Evolutionary conservation across 1,140 invertebrate genomes (phyloP).

Genomic region (Drosophila sechellia): DNA sequence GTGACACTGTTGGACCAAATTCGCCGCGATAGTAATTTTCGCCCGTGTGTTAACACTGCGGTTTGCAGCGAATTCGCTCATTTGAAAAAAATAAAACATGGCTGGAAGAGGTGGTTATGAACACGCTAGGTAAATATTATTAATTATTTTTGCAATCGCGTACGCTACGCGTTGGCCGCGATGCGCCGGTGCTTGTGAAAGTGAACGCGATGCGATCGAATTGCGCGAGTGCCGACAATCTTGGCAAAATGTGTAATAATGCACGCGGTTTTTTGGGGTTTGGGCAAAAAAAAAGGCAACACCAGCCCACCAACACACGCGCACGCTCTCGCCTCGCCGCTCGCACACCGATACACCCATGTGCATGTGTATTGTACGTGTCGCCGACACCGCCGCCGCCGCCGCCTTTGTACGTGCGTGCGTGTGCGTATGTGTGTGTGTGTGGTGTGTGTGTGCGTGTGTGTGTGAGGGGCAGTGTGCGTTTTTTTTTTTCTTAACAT

Average conservation of each 20-base stretch:
- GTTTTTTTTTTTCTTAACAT: conserved; percentile 64
- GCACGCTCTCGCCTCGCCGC: conserved; percentile 32
- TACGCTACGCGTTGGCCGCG: conserved; percentile 7
- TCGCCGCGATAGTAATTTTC: conserved; percentile 14
- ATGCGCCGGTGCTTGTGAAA: conserved; percentile 34
- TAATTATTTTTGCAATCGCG: conserved; percentile 66
- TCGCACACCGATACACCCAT: conserved; percentile 41
- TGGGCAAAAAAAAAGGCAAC: conserved; percentile 65
- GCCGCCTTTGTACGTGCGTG: conserved; percentile 30
- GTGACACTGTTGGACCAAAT: conserved; percentile 61
- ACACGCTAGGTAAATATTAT: conserved; percentile 85
- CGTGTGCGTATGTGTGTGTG: conserved; percentile 15
- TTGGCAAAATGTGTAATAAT: conserved; percentile 61
- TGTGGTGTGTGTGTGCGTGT: conserved; percentile 34
- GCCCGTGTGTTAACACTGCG: conserved; percentile 52
- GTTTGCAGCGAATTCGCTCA: conserved; percentile 83
- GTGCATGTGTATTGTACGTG: conserved; percentile 41
- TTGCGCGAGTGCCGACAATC: conserved; percentile 25
- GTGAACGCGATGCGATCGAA: conserved; percentile 26
- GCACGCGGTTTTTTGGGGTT: conserved; percentile 79
- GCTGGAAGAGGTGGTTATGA: conserved; percentile 85
- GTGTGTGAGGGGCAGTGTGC: conserved; percentile 52
- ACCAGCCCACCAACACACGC: conserved; percentile 37
- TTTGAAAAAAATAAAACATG: conserved; percentile 85
- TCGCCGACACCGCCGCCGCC: conserved; percentile 34